Conservation (phyloP, 2,888 invertebrate genomes). For the Ferdinandea cuprea region DNA sequence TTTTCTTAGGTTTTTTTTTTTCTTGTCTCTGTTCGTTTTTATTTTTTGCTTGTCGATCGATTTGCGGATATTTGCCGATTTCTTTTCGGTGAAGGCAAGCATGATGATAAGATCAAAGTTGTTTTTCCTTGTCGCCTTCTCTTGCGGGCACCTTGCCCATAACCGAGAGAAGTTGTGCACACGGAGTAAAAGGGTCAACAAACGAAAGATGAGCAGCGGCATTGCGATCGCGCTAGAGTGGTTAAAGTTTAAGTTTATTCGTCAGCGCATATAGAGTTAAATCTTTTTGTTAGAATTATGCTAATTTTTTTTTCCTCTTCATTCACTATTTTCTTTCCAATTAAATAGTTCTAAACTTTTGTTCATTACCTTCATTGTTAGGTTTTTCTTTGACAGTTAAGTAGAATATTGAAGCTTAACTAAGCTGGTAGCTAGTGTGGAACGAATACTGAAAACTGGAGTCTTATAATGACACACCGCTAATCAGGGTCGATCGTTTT, state of each 20-base stretch:
- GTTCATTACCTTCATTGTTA: slow-evolving; percentile 3
- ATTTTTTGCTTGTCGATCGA: slow-evolving; percentile 3
- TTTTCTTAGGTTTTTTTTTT: not conserved
- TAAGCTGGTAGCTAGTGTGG: not conserved
- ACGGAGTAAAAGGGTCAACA: slow-evolving; percentile 65
- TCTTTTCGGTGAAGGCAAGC: slow-evolving; percentile 32
- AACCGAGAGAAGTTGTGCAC: slow-evolving; percentile 22
- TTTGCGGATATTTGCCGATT: slow-evolving; percentile 38
- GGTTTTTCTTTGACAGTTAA: not conserved
- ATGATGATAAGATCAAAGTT: slow-evolving; percentile 40
- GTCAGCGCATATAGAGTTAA: slow-evolving; percentile 1
- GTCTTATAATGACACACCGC: no score
- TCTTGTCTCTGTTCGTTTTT: not conserved
- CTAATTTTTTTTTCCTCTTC: slow-evolving; percentile 42
- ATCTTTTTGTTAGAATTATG: slow-evolving; percentile 57
- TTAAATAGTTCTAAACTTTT: slow-evolving; percentile 6
- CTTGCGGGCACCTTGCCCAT: slow-evolving; percentile 11
- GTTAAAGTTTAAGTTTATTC: slow-evolving; percentile 17
- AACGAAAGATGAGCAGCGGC: slow-evolving; percentile 56
- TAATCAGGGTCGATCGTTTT: no score
- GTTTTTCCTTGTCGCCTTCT: slow-evolving; percentile 2
- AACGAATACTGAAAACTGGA: no score
- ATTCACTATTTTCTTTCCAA: slow-evolving; percentile 14
- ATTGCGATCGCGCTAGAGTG: slow-evolving; percentile 27
- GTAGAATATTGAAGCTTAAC: not conserved